Base-by-base conservation (phyloP, 2,113 vertebrate genomes). In the Pelecanus crispus region DNA sequence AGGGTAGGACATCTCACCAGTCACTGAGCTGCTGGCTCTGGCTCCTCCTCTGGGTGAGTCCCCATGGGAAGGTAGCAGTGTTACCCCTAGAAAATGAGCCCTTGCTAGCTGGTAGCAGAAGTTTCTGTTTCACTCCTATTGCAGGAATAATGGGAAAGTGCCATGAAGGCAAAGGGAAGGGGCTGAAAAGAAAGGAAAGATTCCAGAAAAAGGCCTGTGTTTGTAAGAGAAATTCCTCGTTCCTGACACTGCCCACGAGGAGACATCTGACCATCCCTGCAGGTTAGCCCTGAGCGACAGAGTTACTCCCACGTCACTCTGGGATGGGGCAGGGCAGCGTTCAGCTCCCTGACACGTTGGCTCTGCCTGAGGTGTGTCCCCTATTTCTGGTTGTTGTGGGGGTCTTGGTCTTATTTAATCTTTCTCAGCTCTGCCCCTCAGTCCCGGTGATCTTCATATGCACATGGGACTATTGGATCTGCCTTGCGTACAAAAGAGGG, bases 401-500 rank as follows among this genome's bases (percentile, higher is more conserved):
- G 42, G 15, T 38, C 58, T 70, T 50, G 16, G 11, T 70, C 68
- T 88, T 47, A 44, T 36, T 75, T 73, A 15, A 17, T 45, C 9
- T 74, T 74, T 77, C n/a, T 80, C 38, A 74, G 40, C 38, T 83
- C 58, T 92, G 20, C 13, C 50, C 13, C 71, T 81, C 2, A 0
- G 42, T 62, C 50, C 44, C 22, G 6, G 5, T 45, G 31, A 24
- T 58, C 32, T 71, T 61, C 61, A 29, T 5, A 15, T 9, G 13
- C 18, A 40, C 0, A 0, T 20, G 59, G 59, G 50, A 58, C 47
- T 13, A 11, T 17, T 36, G 62, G 40, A 72, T 81, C 44, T 85
- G n/a, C 81, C 53, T 65, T 36, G 45, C 0, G 2, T 49, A 26
- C 0, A 0, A 20, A 72, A 58, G 34, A 61, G 21, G 45, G 36